These are phyloP conservation scores for Calidris pygmaea DNA, from an alignment of 2,113 vertebrate genomes.

Conservation along the genomic window DNA sequence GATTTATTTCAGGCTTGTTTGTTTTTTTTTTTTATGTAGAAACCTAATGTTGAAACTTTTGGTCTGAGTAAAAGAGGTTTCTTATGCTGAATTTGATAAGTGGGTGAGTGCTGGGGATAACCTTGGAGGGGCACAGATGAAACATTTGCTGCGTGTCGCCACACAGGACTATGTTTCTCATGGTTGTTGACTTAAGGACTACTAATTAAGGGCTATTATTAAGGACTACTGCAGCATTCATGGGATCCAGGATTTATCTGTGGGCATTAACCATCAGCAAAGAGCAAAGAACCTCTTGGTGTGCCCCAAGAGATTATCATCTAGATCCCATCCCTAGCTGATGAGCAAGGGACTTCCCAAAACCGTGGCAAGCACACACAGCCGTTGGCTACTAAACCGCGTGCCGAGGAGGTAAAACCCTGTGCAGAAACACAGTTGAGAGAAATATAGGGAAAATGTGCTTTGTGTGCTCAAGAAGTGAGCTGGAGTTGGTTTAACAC, in stretches of 20 bases:
- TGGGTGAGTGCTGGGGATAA: neutral
- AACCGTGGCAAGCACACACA: accelerated
- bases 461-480: neutral
- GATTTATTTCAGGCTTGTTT: neutral
- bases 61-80: accelerated
- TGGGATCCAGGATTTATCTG: neutral
- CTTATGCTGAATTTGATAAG: neutral
- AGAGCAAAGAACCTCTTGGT: neutral
- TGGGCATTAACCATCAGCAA: neutral
- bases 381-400: neutral
- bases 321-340: neutral
- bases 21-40: accelerated
- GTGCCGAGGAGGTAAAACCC: neutral
- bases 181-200: neutral
- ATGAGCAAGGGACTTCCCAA: neutral
- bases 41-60: neutral
- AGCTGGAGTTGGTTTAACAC: neutral
- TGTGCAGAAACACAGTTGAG: neutral
- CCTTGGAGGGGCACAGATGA: neutral
- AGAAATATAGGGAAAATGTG: neutral
- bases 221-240: neutral
- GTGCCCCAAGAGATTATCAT: neutral
- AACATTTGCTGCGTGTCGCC: neutral
- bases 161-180: neutral
- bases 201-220: neutral